These are phyloP conservation scores for Philereme transversata DNA, from an alignment of 2,888 invertebrate species.

Conservation along the genomic window DNA sequence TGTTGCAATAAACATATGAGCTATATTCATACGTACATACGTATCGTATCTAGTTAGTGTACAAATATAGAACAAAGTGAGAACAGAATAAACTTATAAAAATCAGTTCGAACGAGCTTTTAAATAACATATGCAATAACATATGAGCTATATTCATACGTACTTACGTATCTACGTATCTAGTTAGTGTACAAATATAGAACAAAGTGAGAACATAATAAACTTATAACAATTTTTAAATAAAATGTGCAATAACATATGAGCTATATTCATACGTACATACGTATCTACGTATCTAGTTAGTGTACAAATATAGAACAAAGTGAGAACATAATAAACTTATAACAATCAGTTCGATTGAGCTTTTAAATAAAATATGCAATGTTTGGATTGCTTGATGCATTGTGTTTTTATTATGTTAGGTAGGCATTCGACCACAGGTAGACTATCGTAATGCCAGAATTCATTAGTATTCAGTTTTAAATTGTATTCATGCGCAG, in stretches of 20 bases:
- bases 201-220: slow-evolving; percentile 2
- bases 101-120: neutral
- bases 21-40: neutral
- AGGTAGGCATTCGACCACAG: no score
- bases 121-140: neutral
- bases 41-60: neutral
- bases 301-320: slow-evolving; percentile 2
- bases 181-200: neutral
- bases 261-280: neutral
- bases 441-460: no score
- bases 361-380: neutral
- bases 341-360: neutral
- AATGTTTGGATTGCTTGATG: no score
- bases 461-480: no score
- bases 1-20: neutral
- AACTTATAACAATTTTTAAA: neutral
- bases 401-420: no score
- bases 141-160: neutral
- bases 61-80: slow-evolving; percentile 5
- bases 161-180: neutral
- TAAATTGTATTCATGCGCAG: no score
- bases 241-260: neutral
- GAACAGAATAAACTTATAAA: neutral
- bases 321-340: neutral
- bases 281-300: neutral